A percentile compares a stretch with the other conserved stretches of the same genome.
Evolutionary conservation across 2,888 invertebrate genomes (phyloP).

Genomic region (Dascillus cervinus): DNA sequence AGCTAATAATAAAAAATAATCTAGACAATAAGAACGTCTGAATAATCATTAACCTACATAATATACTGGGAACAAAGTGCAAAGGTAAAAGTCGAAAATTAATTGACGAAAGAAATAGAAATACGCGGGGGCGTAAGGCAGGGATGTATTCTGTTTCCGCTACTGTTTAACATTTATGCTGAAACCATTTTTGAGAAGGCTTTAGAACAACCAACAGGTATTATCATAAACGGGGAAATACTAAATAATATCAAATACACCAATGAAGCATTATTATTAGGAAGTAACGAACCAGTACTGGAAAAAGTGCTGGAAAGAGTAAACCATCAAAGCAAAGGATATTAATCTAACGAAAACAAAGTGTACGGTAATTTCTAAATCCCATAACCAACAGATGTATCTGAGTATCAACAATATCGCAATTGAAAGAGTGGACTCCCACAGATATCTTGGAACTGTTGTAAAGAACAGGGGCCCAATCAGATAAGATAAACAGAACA

Average conservation of each 20-base stretch:
- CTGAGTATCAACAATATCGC: constrained; percentile 2
- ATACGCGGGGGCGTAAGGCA: constrained; percentile 7
- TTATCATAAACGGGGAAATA: not conserved
- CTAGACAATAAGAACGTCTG: too few species aligned
- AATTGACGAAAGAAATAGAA: constrained; percentile 4
- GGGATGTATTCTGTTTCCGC: constrained; percentile 7
- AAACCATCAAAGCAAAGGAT: too few species aligned
- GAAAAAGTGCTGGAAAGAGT: too few species aligned
- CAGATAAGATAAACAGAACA: too few species aligned
- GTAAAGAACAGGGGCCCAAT: too few species aligned
- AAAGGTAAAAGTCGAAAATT: constrained; percentile 2
- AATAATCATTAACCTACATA: too few species aligned
- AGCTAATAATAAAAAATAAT: too few species aligned
- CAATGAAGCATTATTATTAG: too few species aligned
- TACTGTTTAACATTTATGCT: constrained; percentile 8
- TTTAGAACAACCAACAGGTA: constrained; percentile 1
- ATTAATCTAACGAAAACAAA: too few species aligned
- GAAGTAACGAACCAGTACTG: too few species aligned
- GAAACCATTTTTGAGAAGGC: constrained; percentile 6
- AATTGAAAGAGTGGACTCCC: constrained; percentile 3
- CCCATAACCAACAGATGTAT: not conserved
- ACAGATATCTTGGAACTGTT: constrained; percentile 3
- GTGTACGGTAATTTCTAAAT: constrained; percentile 3
- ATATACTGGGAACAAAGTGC: constrained; percentile 3
- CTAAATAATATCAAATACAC: not conserved